A percentile compares a stretch with the other conserved stretches of the same genome.
These are phyloP conservation scores for Murina feae DNA, from an alignment of 2,113 vertebrate genomes.

Conservation along the genomic window DNA sequence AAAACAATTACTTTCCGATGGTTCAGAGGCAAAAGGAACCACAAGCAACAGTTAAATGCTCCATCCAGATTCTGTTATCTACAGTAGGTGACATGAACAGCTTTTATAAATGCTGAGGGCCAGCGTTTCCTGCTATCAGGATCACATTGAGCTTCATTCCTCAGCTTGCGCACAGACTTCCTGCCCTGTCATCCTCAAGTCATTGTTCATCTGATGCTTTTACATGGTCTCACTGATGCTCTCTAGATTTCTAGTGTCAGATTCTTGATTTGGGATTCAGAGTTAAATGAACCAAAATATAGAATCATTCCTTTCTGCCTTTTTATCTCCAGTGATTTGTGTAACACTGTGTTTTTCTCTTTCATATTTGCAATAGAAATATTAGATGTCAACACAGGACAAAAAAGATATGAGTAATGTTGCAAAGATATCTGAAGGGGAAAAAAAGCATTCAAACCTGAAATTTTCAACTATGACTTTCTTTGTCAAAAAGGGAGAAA, in stretches of 20 bases:
- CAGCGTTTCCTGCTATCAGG: neutral
- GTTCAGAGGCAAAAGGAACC: neutral
- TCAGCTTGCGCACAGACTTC: neutral
- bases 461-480: neutral
- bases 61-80: conserved; percentile 29
- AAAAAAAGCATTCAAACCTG: neutral
- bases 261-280: conserved; percentile 34
- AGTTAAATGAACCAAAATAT: conserved; percentile 48
- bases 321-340: conserved; percentile 41
- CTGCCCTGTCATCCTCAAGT: neutral
- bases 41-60: neutral
- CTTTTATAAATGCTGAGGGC: neutral
- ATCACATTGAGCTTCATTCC: neutral
- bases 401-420: neutral
- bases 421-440: neutral
- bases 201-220: neutral
- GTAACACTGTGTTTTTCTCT: neutral
- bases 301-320: conserved; percentile 39
- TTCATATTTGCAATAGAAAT: conserved; percentile 41
- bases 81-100: neutral
- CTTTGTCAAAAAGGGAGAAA: neutral
- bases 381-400: conserved; percentile 9
- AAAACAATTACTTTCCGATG: neutral
- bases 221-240: neutral
- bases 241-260: neutral